phyloP scores from a whole-genome alignment of 1,140 invertebrate species.

The Achroia grisella region DNA sequence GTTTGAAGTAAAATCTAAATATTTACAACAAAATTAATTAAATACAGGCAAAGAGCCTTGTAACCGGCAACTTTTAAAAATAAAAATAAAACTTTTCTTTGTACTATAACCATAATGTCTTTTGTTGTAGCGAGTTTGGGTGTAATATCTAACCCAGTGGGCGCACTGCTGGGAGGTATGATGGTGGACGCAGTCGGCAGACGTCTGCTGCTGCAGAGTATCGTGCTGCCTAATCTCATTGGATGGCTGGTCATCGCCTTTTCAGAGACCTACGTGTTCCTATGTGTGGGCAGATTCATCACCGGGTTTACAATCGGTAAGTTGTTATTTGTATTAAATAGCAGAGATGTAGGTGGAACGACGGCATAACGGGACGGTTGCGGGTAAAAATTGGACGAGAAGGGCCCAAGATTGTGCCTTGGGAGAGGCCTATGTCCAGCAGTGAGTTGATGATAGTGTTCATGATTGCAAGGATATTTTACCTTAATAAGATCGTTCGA shows the following conservation, averaged over 20 bases:
- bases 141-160: conserved; percentile 82
- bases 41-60: too few relatives aligned
- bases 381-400: too few relatives aligned
- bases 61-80: too few relatives aligned
- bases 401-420: too few relatives aligned
- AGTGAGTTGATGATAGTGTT: too few relatives aligned
- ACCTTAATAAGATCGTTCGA: too few relatives aligned
- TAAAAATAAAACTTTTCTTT: neutral
- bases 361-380: too few relatives aligned
- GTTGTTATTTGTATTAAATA: conserved; percentile 11
- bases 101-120: neutral
- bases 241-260: conserved; percentile 85
- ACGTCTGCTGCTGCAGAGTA: conserved; percentile 80
- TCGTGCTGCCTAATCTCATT: conserved; percentile 81
- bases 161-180: conserved; percentile 79
- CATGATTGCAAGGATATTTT: too few relatives aligned
- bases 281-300: conserved; percentile 82
- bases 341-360: too few relatives aligned
- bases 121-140: conserved; percentile 78
- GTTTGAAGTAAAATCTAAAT: too few relatives aligned
- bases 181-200: conserved; percentile 82
- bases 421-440: too few relatives aligned
- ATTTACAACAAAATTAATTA: too few relatives aligned
- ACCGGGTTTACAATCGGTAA: conserved; percentile 82
- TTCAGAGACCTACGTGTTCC: conserved; percentile 73